Base-by-base conservation (phyloP, 37 sponge, comb jelly and placozoan genomes). In the Sycon ciliatum region DNA sequence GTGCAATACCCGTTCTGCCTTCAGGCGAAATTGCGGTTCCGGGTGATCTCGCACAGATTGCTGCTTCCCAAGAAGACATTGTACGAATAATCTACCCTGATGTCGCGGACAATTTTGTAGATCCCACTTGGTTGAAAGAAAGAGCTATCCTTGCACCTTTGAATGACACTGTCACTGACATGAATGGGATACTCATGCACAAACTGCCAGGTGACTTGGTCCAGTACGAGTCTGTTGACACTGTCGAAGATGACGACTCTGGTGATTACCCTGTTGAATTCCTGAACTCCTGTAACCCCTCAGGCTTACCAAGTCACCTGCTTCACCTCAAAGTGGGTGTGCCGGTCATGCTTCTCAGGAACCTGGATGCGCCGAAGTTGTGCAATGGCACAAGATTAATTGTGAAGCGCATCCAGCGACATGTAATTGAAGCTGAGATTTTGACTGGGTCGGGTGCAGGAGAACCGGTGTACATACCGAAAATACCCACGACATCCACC, bases 301-400 rank as follows among this genome's bases (percentile, higher is more conserved):
- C 63, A 24, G 64, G 49, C 1, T 36, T 74, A 3, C 75, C 63
- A 74, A 62, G 63, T 23, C 65, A 74, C 23, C 2, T 4, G 1
- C 75, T 74, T 22, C 33, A 22, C 1, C 23, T 74, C 1, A 74
- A 71, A 49, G 4, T 27, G 20, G 55, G 73, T 49, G 57, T 24
- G 4, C 73, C 57, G 18, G 56, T 58, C 11, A 71, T 71, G 60
- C 20, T 71, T 20, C 56, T 71, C 6, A 39, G 73, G 56, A 71
- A 71, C 20, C 55, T 71, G 5, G 73, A 71, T 33, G 57, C 73
- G 13, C 73, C 73, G 18, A 71, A 71, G 26, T 20, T 71, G 5
- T 71, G 73, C 55, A 71, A 58, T 58, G 73, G 73, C 20, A 71
- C 73, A 13, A 39, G 57, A 71, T n/a, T n/a, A n/a, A n/a, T 56